Evolutionary conservation across 2,888 invertebrate genomes (phyloP).

Genomic region (Drosophila quinaria): DNA sequence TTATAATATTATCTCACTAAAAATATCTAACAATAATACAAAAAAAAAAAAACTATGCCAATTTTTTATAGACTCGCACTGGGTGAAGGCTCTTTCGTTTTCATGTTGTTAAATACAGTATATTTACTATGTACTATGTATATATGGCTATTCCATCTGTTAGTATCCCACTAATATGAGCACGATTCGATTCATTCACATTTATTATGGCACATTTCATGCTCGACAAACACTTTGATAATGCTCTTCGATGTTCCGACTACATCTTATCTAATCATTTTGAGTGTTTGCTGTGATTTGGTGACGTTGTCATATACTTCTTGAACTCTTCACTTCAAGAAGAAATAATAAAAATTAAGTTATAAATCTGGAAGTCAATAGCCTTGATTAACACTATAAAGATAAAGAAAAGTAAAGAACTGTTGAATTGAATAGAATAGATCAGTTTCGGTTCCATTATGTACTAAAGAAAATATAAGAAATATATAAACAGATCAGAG

Average conservation of each 20-base stretch:
- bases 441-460: no score
- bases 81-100: constrained; percentile 68
- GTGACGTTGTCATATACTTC: constrained; percentile 28
- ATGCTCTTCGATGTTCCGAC: not conserved
- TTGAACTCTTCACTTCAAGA: not conserved
- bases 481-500: no score
- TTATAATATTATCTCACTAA: constrained; percentile 43
- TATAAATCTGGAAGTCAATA: constrained; percentile 17
- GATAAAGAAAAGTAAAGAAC: constrained; percentile 2
- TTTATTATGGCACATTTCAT: constrained; percentile 47
- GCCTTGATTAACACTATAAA: constrained; percentile 1
- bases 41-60: constrained; percentile 53
- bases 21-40: constrained; percentile 36
- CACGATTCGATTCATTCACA: constrained; percentile 58
- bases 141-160: not conserved
- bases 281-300: constrained; percentile 38
- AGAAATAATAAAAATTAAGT: constrained; percentile 1
- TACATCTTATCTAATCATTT: constrained; percentile 60
- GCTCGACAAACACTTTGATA: constrained; percentile 18
- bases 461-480: no score
- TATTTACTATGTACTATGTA: not conserved
- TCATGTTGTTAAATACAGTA: constrained; percentile 19
- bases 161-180: constrained; percentile 10
- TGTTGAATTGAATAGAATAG: not conserved
- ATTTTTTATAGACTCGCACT: constrained; percentile 60